Percentiles rank a stretch among this genome's conserved stretches.
Evolutionary conservation across 2,797 vertebrate genomes (phyloP).

Genomic region (Rhadinocentrus ornatus): DNA sequence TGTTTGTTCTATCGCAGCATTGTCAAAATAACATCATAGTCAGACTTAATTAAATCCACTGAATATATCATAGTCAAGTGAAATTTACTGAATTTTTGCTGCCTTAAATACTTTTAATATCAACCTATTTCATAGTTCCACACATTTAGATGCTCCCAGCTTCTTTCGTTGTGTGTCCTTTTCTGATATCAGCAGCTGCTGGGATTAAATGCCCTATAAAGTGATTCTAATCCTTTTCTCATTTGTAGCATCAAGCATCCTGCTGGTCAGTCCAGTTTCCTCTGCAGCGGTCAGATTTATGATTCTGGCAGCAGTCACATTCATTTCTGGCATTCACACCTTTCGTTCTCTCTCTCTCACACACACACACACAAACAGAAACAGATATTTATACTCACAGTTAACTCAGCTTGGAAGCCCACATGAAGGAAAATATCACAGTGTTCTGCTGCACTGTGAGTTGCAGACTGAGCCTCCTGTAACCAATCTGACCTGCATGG

Average conservation of each 20-base stretch:
- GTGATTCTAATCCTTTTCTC: conserved; percentile 25
- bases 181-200: conserved; percentile 39
- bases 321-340: conserved; percentile 56
- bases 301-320: conserved; percentile 31
- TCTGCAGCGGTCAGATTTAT: conserved; percentile 51
- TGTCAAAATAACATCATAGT: neutral
- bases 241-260: conserved; percentile 36
- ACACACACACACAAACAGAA: conserved; percentile 12
- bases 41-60: neutral
- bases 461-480: conserved; percentile 25
- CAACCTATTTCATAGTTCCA: neutral
- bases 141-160: conserved; percentile 4
- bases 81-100: conserved; percentile 1
- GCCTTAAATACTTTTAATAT: conserved; percentile 4
- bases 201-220: conserved; percentile 47
- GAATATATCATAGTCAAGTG: neutral
- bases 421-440: conserved; percentile 26
- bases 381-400: conserved; percentile 12
- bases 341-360: conserved; percentile 7
- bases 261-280: conserved; percentile 37
- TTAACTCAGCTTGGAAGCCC: conserved; percentile 14
- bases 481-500: conserved; percentile 43
- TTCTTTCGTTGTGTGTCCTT: conserved; percentile 13
- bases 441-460: conserved; percentile 12
- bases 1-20: no score